Base-by-base conservation (phyloP, 2,888 invertebrate genomes). In the Emmelina monodactyla region DNA sequence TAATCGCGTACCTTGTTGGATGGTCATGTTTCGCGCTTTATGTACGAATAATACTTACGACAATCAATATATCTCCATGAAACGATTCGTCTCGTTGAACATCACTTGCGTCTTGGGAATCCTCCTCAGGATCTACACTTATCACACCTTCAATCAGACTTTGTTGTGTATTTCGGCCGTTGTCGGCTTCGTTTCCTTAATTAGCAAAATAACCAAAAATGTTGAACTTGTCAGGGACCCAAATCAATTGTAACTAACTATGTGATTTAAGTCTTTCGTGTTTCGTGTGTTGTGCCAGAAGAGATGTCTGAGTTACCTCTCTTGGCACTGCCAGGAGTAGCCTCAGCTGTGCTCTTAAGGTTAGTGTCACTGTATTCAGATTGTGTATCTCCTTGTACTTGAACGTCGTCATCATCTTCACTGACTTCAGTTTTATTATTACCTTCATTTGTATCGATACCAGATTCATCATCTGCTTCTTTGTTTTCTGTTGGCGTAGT, bases 331-430 rank as follows among this genome's bases (percentile, higher is more conserved):
- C 62, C 64, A 52, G 59, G 25, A 53, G 62, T 58, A 42, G 64
- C 51, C 50, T 69, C 73, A 44, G 66, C 61, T 38, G 68, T 66
- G 48, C 65, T 65, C 55, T 64, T 65, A 48, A 65, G 61, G 53
- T 63, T 62, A 35, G 61, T 57, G 45, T 73, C 69, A 47, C 63
- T 68, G 50, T 72, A 67, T 57, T 79, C 79, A 39, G 69, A 63
- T 44, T 65, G 56, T 49, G 58, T 56, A 42, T 72, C 70, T 56
- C 83, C 66, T 64, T 76, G 79, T 53, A 79, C 62, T 58, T 80
- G 61, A 37, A 82, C 82, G 49, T 83, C 83, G 43, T 82, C 83
- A 43, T 83, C 83, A 38, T 83, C 83, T 55, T 82, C 75, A 43
- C 72, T 81, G 50, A 58, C 55, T 47, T 58, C 57, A 55, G 53